A percentile compares a stretch with the other conserved stretches of the same genome.
phyloP scores from a whole-genome alignment of 2,797 vertebrate genomes.

The Chelon auratus region DNA sequence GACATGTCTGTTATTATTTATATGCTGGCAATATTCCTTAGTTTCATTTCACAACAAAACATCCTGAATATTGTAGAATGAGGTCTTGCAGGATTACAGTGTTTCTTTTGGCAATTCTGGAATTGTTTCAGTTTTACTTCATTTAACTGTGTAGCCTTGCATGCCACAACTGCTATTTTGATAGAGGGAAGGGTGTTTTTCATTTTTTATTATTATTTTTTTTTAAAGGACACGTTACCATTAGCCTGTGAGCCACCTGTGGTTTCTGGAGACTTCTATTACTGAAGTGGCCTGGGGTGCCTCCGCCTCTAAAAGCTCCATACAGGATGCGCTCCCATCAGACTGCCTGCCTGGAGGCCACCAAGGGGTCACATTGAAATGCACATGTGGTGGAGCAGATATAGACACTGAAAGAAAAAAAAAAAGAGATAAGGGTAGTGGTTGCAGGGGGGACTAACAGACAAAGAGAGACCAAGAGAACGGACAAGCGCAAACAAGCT shows the following conservation, averaged over 20 bases:
- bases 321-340: slow-evolving; percentile 59
- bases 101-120: background rate
- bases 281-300: slow-evolving; percentile 64
- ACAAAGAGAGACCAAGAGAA: background rate
- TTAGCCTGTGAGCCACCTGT: slow-evolving; percentile 40
- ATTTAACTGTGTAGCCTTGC: background rate
- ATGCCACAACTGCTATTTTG: slow-evolving; percentile 27
- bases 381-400: slow-evolving; percentile 55
- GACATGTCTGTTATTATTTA: too few relatives aligned
- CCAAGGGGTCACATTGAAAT: slow-evolving; percentile 69
- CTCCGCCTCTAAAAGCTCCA: slow-evolving; percentile 70
- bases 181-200: slow-evolving; percentile 14
- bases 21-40: slow-evolving; percentile 7
- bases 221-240: slow-evolving; percentile 36
- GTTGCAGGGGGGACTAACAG: background rate
- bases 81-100: background rate
- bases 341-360: slow-evolving; percentile 59
- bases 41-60: too few relatives aligned
- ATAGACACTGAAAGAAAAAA: slow-evolving; percentile 22
- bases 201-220: slow-evolving; percentile 20
- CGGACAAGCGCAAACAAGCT: slow-evolving; percentile 8
- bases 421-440: background rate
- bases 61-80: background rate
- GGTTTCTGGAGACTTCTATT: slow-evolving; percentile 71
- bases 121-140: slow-evolving; percentile 9